Evolutionary conservation across 1,140 invertebrate species (phyloP), one percentile per base, ranked within the genome.

Genomic region (Musca domestica): DNA sequence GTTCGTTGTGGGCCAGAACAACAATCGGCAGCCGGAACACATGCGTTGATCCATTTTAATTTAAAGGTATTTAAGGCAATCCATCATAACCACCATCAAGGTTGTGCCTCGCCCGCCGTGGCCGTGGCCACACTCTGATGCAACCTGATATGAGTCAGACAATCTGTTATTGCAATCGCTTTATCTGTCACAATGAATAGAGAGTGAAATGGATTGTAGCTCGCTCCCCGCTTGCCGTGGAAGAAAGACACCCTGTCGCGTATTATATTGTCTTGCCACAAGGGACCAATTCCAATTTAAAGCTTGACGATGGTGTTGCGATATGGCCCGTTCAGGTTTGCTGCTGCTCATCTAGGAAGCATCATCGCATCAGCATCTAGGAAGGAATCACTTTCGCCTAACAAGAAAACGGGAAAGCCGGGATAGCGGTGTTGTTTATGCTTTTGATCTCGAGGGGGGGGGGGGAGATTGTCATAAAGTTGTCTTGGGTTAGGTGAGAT

Each of bases 31-130:
- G 34, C 10, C 34, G 34, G 34, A 41, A 41, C 10, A 41, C 23
- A 61, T 19, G 30, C 56, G 56, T 61, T 61, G 56, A 61, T 61
- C 56, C 72, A 68, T 77, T 80, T 79, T 80, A 80, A 80, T 80
- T 79, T 79, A 77, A 80, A 80, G 77, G 77, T 79, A 80, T 80
- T 80, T 77, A 77, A 77, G 74, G 74, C 77, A 76, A 80, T 80
- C 77, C 77, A 80, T 80, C 77, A 78, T 68, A 67, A 69, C 52
- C 52, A 63, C 63, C 67, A 56, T 74, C 51, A 3, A n/a, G n/a
- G n/a, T n/a, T n/a, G n/a, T n/a, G n/a, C n/a, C n/a, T n/a, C n/a
- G n/a, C n/a, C 27, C 34, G 19, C 66, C 56, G 27, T 46, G n/a
- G 63, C 65, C 20, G n/a, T n/a, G n/a, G 48, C 47, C 65, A 68